These are phyloP conservation scores for Laticauda laticaudata DNA, from an alignment of 2,113 vertebrate species.

Conservation along the genomic window DNA sequence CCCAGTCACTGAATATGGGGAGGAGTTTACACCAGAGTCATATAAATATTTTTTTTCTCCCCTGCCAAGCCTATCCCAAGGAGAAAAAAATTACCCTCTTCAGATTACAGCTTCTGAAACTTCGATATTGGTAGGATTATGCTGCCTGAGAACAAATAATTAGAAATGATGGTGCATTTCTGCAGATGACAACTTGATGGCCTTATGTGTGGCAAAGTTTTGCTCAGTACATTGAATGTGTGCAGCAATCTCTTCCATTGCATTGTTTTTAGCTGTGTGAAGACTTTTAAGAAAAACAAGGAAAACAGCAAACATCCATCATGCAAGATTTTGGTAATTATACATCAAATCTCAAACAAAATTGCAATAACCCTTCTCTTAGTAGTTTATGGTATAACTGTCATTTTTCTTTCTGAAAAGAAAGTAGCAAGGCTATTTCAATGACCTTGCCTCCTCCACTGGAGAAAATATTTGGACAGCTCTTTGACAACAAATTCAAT, in stretches of 20 bases:
- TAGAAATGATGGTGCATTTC: background rate
- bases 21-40: background rate
- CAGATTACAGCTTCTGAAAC: background rate
- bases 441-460: background rate
- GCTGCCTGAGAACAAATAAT: background rate
- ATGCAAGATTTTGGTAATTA: background rate
- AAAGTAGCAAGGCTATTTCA: background rate
- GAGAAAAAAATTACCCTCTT: background rate
- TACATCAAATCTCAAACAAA: background rate
- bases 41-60: background rate
- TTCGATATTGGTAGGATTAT: background rate
- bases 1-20: background rate
- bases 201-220: background rate
- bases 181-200: background rate
- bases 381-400: background rate
- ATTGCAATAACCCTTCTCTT: background rate
- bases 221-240: background rate
- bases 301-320: background rate
- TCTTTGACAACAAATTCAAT: background rate
- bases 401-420: background rate
- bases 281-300: slow-evolving; percentile 1
- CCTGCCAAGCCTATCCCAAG: background rate
- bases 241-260: background rate
- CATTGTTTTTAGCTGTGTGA: slow-evolving; percentile 1
- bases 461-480: background rate